Evolutionary conservation across 2,113 vertebrate species (phyloP).

Genomic region (Anoura caudifer): DNA sequence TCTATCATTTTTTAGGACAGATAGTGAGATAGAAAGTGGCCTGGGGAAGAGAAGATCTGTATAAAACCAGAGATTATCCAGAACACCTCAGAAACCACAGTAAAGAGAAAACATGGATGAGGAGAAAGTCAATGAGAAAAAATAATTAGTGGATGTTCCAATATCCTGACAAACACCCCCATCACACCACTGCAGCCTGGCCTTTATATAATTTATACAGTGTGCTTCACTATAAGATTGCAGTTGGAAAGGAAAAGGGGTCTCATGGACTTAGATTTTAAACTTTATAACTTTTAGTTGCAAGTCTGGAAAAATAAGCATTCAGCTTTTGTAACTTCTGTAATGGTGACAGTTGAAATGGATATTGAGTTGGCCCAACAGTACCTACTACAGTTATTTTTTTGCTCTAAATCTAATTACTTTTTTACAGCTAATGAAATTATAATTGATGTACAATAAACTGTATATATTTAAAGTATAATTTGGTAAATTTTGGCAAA

Average conservation of each 20-base stretch:
- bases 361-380: neutral
- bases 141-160: neutral
- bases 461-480: neutral
- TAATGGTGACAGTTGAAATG: conserved; percentile 10
- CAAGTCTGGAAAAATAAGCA: neutral
- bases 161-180: neutral
- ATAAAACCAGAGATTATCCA: neutral
- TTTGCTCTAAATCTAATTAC: conserved; percentile 19
- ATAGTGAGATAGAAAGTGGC: neutral
- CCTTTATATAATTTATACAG: neutral
- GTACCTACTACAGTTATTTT: conserved; percentile 11
- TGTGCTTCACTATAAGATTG: neutral
- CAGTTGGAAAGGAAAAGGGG: neutral
- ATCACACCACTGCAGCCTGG: neutral
- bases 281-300: conserved; percentile 19
- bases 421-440: neutral
- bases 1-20: conserved; percentile 8
- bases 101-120: neutral
- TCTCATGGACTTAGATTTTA: conserved; percentile 25
- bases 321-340: conserved; percentile 31
- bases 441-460: neutral
- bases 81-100: neutral
- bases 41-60: neutral
- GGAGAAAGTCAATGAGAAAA: conserved; percentile 17
- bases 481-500: conserved; percentile 30